phyloP scores from a whole-genome alignment of 2,888 invertebrate species.

The Sarcophaga subvicina region DNA sequence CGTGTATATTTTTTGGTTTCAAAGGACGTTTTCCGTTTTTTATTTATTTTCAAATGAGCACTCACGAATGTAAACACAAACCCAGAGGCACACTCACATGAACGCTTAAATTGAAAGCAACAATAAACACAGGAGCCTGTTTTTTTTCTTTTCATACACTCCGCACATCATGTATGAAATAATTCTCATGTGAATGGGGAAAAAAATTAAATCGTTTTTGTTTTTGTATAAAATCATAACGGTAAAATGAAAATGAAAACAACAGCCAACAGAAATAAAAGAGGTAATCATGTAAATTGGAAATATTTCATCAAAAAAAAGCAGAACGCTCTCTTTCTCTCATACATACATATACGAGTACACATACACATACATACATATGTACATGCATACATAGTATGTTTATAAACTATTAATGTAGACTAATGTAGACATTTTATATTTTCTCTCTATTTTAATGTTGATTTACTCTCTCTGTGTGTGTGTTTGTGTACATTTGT shows the following conservation, averaged over 20 bases:
- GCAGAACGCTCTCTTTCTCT: neutral
- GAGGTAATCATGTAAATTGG: slow-evolving; percentile 29
- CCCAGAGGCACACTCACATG: neutral
- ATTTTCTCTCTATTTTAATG: neutral
- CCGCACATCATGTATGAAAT: neutral
- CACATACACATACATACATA: neutral
- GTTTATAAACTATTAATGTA: neutral
- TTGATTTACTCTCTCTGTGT: too few species aligned
- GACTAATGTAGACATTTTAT: neutral
- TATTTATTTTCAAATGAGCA: too few species aligned
- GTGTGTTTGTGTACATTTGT: too few species aligned
- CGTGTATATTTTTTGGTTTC: too few species aligned
- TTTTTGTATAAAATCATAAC: neutral
- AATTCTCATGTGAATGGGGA: neutral
- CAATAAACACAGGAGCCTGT: neutral
- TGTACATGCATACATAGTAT: neutral
- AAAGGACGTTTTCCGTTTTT: too few species aligned
- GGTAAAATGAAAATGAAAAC: neutral
- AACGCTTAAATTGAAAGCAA: neutral
- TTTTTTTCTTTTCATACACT: neutral
- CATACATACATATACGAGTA: neutral
- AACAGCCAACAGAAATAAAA: neutral
- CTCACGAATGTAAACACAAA: neutral
- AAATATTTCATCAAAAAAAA: slow-evolving; percentile 16
- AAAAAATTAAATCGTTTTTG: neutral